A percentile compares a stretch with the other conserved stretches of the same genome.
These are phyloP conservation scores for Gephyroberyx darwinii DNA, from an alignment of 2,797 vertebrate species.

Conservation along the genomic window DNA sequence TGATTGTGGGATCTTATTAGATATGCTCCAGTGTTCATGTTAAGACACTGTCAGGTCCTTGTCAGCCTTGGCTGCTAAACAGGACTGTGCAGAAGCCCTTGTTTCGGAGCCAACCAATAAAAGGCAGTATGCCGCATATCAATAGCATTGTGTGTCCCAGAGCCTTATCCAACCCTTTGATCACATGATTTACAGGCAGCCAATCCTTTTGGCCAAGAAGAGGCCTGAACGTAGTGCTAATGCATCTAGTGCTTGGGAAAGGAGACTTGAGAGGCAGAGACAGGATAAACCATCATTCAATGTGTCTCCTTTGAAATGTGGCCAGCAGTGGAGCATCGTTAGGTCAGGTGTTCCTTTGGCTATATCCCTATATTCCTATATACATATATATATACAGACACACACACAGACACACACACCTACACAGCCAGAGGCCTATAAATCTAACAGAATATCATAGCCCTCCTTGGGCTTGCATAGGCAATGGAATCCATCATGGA, in stretches of 20 bases:
- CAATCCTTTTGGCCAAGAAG: constrained; percentile 35
- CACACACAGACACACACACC: constrained; percentile 21
- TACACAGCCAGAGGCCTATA: constrained; percentile 33
- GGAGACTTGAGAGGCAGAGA: constrained; percentile 37
- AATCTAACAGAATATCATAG: constrained; percentile 57
- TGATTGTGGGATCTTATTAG: background rate
- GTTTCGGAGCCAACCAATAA: constrained; percentile 56
- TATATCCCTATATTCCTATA: background rate
- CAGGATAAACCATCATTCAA: constrained; percentile 47
- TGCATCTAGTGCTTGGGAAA: constrained; percentile 24
- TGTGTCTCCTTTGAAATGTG: constrained; percentile 48
- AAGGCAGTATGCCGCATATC: constrained; percentile 39
- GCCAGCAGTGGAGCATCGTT: constrained; percentile 54
- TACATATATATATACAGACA: constrained; percentile 3
- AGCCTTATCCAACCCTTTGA: constrained; percentile 23
- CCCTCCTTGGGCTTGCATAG: constrained; percentile 50
- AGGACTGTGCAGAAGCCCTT: constrained; percentile 34
- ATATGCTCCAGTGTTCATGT: constrained; percentile 40
- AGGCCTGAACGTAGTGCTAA: constrained; percentile 32
- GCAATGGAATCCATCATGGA: constrained; percentile 47
- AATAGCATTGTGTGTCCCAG: constrained; percentile 40
- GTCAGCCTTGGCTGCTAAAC: constrained; percentile 40
- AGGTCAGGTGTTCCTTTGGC: constrained; percentile 54
- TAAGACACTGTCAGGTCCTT: constrained; percentile 42
- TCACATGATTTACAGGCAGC: constrained; percentile 50